Evolutionary conservation across 2,888 invertebrate genomes (phyloP), one percentile per base, ranked within the genome.

Genomic region (Conomelus anceps): DNA sequence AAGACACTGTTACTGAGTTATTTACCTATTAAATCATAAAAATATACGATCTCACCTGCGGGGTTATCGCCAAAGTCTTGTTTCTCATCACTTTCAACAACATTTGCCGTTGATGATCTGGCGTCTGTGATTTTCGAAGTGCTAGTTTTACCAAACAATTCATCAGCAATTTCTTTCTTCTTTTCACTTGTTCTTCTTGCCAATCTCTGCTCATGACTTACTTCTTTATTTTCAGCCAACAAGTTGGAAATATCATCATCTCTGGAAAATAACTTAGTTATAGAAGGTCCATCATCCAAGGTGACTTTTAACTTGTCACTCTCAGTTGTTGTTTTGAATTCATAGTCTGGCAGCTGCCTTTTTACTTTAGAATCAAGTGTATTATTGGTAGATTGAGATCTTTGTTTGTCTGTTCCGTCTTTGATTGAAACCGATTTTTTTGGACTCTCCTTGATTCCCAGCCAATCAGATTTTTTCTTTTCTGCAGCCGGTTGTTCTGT

Each of bases 401-500:
- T 23, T 23, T 17, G 1, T 23, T 24, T 24, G 85, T 85, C 85
- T 24, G 11, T 13, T 20, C 11, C 24, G 1, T 86, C 24, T 24
- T 26, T 86, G 22, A 23, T 86, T 23, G 23, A 20, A 86, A 24
- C 23, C 7, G 86, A 22, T 23, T 86, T 86, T 24, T 23, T 86
- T 23, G 86, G 86, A 86, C 86, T 86, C 22, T 86, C 86, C 29
- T 23, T 86, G 20, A 86, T 86, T 24, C 86, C 86, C 24, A 86
- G 26, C 86, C 86, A 86, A 23, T 86, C 86, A 0, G 26, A 22
- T n/a, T 23, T 86, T 23, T 26, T 86, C 22, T 86, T 86, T 11
- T 86, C 86, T 22, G 22, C 86, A 11, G 13, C n/a, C 24, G 85
- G 85, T 20, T 24, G 24, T 23, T 22, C 24, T 86, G 26, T 20